These are phyloP conservation scores for Chroicocephalus ridibundus DNA, from an alignment of 2,113 vertebrate species.

Conservation along the genomic window DNA sequence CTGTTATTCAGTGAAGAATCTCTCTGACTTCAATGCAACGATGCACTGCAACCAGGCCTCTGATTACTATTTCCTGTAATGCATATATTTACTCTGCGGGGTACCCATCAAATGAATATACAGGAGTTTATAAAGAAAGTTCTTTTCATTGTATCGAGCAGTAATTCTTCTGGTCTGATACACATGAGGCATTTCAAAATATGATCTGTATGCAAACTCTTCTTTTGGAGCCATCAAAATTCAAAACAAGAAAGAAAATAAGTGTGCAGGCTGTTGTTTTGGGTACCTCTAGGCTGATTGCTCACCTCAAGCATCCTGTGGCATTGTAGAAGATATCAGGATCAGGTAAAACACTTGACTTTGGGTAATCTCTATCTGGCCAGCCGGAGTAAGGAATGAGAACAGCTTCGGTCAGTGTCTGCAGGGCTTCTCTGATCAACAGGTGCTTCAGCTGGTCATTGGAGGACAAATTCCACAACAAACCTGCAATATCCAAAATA, in stretches of 20 bases:
- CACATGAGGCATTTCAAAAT: neutral
- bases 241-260: neutral
- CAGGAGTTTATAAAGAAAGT: neutral
- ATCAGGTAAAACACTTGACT: slow-evolving; percentile 83
- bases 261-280: neutral
- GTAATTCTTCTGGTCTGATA: neutral
- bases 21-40: neutral
- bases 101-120: neutral
- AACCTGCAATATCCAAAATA: slow-evolving; percentile 72
- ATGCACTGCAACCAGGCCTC: neutral
- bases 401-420: slow-evolving; percentile 78
- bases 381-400: slow-evolving; percentile 91
- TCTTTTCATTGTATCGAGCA: neutral
- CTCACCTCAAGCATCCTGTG: slow-evolving; percentile 89
- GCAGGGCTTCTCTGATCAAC: slow-evolving; percentile 75
- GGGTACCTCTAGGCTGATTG: neutral
- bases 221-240: neutral
- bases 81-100: neutral
- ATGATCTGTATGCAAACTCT: neutral
- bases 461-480: slow-evolving; percentile 97
- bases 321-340: slow-evolving; percentile 88
- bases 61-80: neutral
- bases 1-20: neutral
- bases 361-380: slow-evolving; percentile 89
- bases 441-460: slow-evolving; percentile 88